These are phyloP conservation scores for Sebastes iracundus DNA, from an alignment of 2,797 vertebrate species.

Conservation along the genomic window DNA sequence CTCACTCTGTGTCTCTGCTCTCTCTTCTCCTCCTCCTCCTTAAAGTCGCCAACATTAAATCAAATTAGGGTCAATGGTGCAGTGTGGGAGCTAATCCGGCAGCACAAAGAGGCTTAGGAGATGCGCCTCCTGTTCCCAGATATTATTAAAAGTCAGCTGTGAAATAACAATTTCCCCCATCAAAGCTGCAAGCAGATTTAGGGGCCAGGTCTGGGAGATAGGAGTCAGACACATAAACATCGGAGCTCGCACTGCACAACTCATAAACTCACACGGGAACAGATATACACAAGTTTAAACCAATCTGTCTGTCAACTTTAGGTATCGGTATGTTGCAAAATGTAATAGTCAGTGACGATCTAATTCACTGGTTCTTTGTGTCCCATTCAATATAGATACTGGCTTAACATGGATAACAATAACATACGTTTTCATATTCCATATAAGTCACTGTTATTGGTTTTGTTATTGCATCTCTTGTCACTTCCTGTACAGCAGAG, in stretches of 20 bases:
- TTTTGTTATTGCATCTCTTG: not conserved
- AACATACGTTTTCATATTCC: not conserved
- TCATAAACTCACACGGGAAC: conserved; percentile 20
- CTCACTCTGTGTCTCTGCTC: conserved; percentile 59
- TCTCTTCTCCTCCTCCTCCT: conserved; percentile 67
- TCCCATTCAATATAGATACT: not conserved
- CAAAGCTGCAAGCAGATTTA: conserved; percentile 73
- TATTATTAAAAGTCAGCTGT: conserved; percentile 83
- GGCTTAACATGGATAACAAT: not conserved
- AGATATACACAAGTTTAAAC: not conserved
- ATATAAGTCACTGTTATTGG: not conserved
- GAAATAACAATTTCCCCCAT: conserved; percentile 81
- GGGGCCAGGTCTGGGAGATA: conserved; percentile 55
- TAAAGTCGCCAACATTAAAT: conserved; percentile 85
- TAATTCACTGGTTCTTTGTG: not conserved
- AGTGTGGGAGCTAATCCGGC: conserved; percentile 82
- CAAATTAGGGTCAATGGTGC: conserved; percentile 86
- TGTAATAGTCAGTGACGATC: conserved; percentile 4
- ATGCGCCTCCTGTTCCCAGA: conserved; percentile 80
- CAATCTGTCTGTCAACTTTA: conserved; percentile 24
- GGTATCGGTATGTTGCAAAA: not conserved
- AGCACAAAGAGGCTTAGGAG: conserved; percentile 84
- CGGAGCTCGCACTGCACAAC: conserved; percentile 1
- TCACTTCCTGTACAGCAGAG: not conserved
- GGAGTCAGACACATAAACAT: conserved; percentile 50